phyloP scores from a whole-genome alignment of 2,888 invertebrate genomes.

The Ennomos quercinarius region DNA sequence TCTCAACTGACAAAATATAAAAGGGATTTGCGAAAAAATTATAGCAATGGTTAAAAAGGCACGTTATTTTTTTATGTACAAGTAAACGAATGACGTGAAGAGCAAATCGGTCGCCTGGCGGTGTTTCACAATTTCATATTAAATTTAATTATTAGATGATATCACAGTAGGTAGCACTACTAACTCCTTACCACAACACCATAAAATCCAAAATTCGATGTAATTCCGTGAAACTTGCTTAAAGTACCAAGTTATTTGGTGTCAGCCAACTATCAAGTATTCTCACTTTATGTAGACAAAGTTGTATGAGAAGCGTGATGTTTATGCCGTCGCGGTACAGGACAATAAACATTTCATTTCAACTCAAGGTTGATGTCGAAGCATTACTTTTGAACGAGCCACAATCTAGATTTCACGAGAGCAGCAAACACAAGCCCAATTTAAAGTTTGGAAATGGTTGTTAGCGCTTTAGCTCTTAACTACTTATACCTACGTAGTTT shows the following conservation, averaged over 20 bases:
- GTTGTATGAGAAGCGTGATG: constrained; percentile 27
- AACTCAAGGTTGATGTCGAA: constrained; percentile 23
- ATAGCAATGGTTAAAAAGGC: too few species aligned
- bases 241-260: constrained; percentile 27
- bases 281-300: constrained; percentile 27
- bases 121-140: too few species aligned
- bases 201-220: constrained; percentile 23
- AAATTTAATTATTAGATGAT: too few species aligned
- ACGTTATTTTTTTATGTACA: too few species aligned
- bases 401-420: constrained; percentile 47
- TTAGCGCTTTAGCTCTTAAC: constrained; percentile 47
- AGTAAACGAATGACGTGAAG: too few species aligned
- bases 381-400: constrained; percentile 40
- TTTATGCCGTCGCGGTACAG: constrained; percentile 24
- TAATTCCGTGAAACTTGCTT: constrained; percentile 17
- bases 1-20: too few species aligned
- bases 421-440: constrained; percentile 48
- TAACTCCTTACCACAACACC: neutral
- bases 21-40: too few species aligned
- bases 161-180: too few species aligned
- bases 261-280: constrained; percentile 25
- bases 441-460: constrained; percentile 56
- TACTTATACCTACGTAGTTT: constrained; percentile 13
- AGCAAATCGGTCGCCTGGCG: too few species aligned
- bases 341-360: constrained; percentile 35